Conservation (phyloP, 2,113 vertebrate species). For the Seriola dumerili region DNA sequence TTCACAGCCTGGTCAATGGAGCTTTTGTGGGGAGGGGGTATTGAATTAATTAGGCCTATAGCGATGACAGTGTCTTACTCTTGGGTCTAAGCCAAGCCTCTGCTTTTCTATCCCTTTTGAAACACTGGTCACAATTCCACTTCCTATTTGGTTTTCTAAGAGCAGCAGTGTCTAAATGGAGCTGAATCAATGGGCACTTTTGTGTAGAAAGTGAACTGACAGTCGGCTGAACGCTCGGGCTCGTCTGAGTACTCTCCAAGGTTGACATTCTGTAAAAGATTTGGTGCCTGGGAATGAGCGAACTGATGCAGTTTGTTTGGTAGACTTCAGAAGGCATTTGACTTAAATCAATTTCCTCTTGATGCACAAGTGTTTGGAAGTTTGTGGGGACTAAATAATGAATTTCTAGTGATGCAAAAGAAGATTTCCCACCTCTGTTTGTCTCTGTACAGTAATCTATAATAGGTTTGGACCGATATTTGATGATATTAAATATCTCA, state of each 20-base stretch:
- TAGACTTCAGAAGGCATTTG: constrained; percentile 21
- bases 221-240: constrained; percentile 39
- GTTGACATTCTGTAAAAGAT: constrained; percentile 36
- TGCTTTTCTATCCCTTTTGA: constrained; percentile 66
- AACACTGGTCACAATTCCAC: constrained; percentile 74
- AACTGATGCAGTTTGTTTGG: constrained; percentile 19
- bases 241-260: constrained; percentile 52
- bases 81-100: constrained; percentile 61
- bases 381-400: not conserved
- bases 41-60: constrained; percentile 75
- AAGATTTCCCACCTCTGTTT: not conserved
- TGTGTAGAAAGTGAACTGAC: constrained; percentile 59
- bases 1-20: constrained; percentile 71
- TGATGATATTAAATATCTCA: no score
- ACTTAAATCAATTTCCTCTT: constrained; percentile 28
- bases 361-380: not conserved
- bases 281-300: constrained; percentile 19
- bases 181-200: constrained; percentile 66
- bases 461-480: not conserved
- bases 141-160: constrained; percentile 73
- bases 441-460: not conserved
- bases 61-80: constrained; percentile 66
- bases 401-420: not conserved
- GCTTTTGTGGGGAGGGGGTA: constrained; percentile 63
- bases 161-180: constrained; percentile 61